These are phyloP conservation scores for Itoplectis maculator DNA, from an alignment of 2,888 invertebrate genomes.

Conservation along the genomic window DNA sequence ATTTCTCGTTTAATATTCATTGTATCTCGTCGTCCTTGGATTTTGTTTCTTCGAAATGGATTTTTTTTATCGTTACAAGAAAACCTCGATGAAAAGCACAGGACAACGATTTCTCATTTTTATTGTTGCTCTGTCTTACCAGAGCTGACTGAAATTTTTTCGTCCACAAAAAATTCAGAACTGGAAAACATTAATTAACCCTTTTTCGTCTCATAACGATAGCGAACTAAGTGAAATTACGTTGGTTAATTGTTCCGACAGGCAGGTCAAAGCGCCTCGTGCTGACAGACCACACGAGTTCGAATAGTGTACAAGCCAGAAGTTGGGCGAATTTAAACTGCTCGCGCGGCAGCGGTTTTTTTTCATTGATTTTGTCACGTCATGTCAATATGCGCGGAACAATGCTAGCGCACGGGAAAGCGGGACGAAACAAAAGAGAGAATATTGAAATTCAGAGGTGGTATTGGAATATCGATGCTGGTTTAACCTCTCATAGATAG, in stretches of 20 bases:
- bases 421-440: background rate
- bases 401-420: background rate
- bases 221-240: background rate
- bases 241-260: background rate
- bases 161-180: no score
- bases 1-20: background rate
- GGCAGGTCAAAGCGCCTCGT: background rate
- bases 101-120: no score
- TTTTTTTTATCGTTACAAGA: no score
- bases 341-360: background rate
- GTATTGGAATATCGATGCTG: constrained; percentile 5
- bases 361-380: constrained; percentile 15
- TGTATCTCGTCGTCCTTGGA: background rate
- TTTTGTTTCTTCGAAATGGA: background rate
- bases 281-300: background rate
- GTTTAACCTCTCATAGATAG: constrained; percentile 10
- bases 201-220: no score
- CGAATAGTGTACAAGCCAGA: background rate
- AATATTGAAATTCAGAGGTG: constrained; percentile 3
- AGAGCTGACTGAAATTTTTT: no score
- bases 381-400: constrained; percentile 7
- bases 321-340: background rate
- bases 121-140: no score
- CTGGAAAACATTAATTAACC: no score
- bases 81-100: no score